Base-by-base conservation (phyloP, 1,140 invertebrate species). In the Drosophila saltans region DNA sequence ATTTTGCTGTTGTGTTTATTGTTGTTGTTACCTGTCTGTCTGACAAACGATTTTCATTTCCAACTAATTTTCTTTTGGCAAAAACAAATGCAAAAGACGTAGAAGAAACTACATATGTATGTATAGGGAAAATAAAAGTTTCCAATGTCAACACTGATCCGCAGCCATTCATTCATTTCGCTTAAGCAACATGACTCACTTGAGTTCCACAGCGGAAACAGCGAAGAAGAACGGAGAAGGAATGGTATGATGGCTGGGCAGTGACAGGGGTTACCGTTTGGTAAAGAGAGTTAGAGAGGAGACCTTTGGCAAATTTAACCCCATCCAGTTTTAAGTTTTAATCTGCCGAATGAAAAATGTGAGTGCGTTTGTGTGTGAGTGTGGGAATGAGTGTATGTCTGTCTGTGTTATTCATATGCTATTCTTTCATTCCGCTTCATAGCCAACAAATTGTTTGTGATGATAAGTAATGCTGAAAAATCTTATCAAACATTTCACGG, bases 111-210 rank as follows among this genome's bases (percentile, higher is more conserved):
- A 66, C 36, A n/a, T 45, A 45, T 0, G 0, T 16, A 16, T 16
- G 16, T 16, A 16, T 48, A 45, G 26, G 48, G 30, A 56, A 73
- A 78, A 79, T 81, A 81, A 76, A 80, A 76, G 77, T 63, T 86
- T 82, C 82, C 82, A 85, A 82, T 85, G 82, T 85, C 82, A 85
- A 82, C 71, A 71, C 56, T 68, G 79, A 88, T 85, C 11, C 4
- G 10, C 8, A 30, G 41, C 2, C 7, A 24, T 48, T 48, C 82
- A 81, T 85, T 81, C 82, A 78, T 81, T 81, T 70, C 66, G 62
- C 75, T 86, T 75, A 81, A 6, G 33, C 81, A 75, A 52, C 81
- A 65, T 85, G 81, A 85, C 66, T 85, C 81, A 85, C 78, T 66
- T 52, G 55, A 41, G 40, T 57, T 61, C 69, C 41, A 61, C 21